Conservation (phyloP, 2,113 vertebrate genomes). For the Pogona vitticeps region DNA sequence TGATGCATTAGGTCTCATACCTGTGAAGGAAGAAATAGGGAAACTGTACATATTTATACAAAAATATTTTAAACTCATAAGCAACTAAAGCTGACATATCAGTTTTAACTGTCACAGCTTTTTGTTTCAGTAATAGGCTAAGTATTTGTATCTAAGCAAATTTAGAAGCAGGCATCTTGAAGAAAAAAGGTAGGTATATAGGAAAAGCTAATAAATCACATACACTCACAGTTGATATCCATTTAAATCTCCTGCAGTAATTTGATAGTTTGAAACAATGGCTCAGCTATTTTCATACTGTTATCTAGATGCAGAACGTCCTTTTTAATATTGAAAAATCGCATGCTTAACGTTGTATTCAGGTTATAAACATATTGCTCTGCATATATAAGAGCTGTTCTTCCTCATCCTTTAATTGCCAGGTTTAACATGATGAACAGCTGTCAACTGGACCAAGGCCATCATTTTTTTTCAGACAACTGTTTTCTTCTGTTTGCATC, state of each 20-base stretch:
- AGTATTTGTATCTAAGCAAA: constrained; percentile 53
- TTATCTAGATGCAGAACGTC: constrained; percentile 49
- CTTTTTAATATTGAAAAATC: constrained; percentile 47
- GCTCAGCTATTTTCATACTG: constrained; percentile 39
- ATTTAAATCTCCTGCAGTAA: constrained; percentile 44
- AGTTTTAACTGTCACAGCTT: constrained; percentile 58
- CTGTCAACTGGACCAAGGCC: constrained; percentile 23
- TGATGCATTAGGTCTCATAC: not conserved
- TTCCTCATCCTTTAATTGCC: constrained; percentile 53
- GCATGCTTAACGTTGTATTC: constrained; percentile 32
- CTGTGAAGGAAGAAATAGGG: not conserved
- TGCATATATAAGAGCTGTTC: constrained; percentile 48
- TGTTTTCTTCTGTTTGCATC: constrained; percentile 46
- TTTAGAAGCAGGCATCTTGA: constrained; percentile 37
- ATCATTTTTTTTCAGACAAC: constrained; percentile 36
- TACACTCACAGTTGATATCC: constrained; percentile 42
- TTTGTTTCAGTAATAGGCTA: constrained; percentile 53
- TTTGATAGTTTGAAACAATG: constrained; percentile 49
- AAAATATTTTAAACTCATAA: constrained; percentile 59
- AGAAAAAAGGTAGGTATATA: constrained; percentile 41
- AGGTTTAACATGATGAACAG: constrained; percentile 28
- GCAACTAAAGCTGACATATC: constrained; percentile 45
- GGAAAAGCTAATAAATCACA: constrained; percentile 48
- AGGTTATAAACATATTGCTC: constrained; percentile 45
- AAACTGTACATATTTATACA: constrained; percentile 6